Evolutionary conservation across 2,113 vertebrate species (phyloP).

Genomic region (Cephalopterus ornatus): DNA sequence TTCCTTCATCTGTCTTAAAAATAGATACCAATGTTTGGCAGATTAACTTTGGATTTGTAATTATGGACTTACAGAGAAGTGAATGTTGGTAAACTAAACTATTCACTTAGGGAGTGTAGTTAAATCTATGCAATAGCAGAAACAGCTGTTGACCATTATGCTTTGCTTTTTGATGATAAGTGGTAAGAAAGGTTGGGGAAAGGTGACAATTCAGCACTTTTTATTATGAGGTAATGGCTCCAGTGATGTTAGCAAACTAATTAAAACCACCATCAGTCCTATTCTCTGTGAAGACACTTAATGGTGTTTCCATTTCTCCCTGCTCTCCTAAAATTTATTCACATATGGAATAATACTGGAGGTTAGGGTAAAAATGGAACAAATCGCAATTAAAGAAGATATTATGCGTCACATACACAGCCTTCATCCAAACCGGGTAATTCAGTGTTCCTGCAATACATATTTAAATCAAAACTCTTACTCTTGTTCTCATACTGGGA

Average conservation of each 20-base stretch:
- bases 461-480: not conserved
- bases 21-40: slow-evolving; percentile 51
- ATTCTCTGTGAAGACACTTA: slow-evolving; percentile 11
- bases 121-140: slow-evolving; percentile 8
- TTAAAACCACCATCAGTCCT: slow-evolving; percentile 29
- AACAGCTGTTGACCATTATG: slow-evolving; percentile 59
- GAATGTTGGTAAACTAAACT: not conserved
- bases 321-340: slow-evolving; percentile 4
- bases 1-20: slow-evolving; percentile 33
- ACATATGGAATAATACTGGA: not conserved
- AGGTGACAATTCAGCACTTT: slow-evolving; percentile 55
- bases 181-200: slow-evolving; percentile 54
- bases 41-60: slow-evolving; percentile 39
- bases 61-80: slow-evolving; percentile 19
- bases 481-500: not conserved
- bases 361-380: not conserved
- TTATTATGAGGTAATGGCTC: slow-evolving; percentile 47
- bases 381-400: slow-evolving; percentile 30
- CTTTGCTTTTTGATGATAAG: slow-evolving; percentile 54
- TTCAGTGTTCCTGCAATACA: not conserved
- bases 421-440: not conserved
- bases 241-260: slow-evolving; percentile 42
- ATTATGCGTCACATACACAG: not conserved
- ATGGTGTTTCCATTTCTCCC: not conserved
- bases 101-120: not conserved